Evolutionary conservation across 2,888 invertebrate genomes (phyloP), one percentile per base, ranked within the genome.

Genomic region (Drosophila subsilvestris): DNA sequence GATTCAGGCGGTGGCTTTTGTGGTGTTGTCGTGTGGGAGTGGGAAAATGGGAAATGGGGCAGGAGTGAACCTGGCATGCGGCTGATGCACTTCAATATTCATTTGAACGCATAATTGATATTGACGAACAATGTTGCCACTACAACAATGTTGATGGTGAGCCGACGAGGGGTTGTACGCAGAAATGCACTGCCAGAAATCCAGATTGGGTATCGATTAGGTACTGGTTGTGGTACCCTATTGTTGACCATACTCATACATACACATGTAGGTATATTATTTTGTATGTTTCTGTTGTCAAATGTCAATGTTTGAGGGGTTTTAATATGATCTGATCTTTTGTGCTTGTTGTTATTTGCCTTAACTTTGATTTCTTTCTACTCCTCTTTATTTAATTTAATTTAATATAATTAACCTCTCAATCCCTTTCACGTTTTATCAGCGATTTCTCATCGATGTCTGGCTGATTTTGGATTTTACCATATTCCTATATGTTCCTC

Each of bases 71-170:
- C 61, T 75, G 78, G 80, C 80, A 75, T 79, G 80, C 81, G 88
- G 76, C 84, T 88, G 77, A 6, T 88, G 77, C 86, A 87, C 87
- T 87, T 87, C 87, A 87, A 87, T 87, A 88, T 87, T 89, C 89
- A 89, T 89, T 87, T 89, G 78, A 74, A 87, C 84, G 84, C 89
- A 87, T 87, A 87, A 89, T 89, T 89, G 89, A 89, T 89, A 86
- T 83, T 79, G 89, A 83, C 86, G 85, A 86, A 86, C 85, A 86
- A 83, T 86, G 88, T 87, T 80, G 80, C 68, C 48, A 49, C 63
- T 66, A 49, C 65, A 55, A 79, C 86, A 80, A 74, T 80, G 84
- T 74, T 18, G 53, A 47, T 18, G 70, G 37, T 45, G 20, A n/a
- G 17, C 27, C 29, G 10, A 9, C 17, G 27, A 32, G 29, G 48